Evolutionary conservation across 2,888 invertebrate genomes (phyloP), one percentile per base, ranked within the genome.

Genomic region (Pinctada fucata): DNA sequence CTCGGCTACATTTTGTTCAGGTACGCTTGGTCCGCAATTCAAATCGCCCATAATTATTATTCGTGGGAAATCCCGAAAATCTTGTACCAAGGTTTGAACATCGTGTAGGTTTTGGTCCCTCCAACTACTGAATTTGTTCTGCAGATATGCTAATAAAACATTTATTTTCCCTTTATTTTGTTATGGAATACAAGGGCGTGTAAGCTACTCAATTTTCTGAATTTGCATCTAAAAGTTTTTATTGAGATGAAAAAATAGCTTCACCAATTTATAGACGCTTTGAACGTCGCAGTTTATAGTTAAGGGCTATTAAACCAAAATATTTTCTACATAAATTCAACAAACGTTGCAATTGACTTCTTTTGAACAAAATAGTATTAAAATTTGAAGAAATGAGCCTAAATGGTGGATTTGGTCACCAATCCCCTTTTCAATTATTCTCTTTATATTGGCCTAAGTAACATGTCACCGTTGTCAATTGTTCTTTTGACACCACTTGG

Each of bases 61-160:
- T 16, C 69, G 69, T 69, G 50, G 51, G 49, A 51, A 13, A n/a
- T 16, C n/a, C 50, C 16, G 16, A n/a, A 69, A 50, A 50, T 69
- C 50, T 8, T 3, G n/a, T 49, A 45, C 69, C 16, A 69, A 16
- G 48, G 16, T 69, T n/a, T 50, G 6, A 4, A 31, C 51, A 5
- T 69, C 69, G 13, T 45, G 51, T 50, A 69, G 47, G 48, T 69
- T 48, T 31, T 69, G 69, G 3, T 69, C 69, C 8, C n/a, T 51
- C n/a, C 51, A 69, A 69, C 50, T 49, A 16, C 16, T 3, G 31
- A 69, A 69, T 10, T 50, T 69, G 4, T 49, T 31, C 3, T 48
- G 50, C 8, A 69, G 50, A n/a, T 69, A 50, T 69, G 69, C 69
- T 69, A 50, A 49, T 31, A 69, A 68, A 47, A 67, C 45, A 67